phyloP scores from a whole-genome alignment of 2,888 invertebrate species.

The Oscheius sp. region DNA sequence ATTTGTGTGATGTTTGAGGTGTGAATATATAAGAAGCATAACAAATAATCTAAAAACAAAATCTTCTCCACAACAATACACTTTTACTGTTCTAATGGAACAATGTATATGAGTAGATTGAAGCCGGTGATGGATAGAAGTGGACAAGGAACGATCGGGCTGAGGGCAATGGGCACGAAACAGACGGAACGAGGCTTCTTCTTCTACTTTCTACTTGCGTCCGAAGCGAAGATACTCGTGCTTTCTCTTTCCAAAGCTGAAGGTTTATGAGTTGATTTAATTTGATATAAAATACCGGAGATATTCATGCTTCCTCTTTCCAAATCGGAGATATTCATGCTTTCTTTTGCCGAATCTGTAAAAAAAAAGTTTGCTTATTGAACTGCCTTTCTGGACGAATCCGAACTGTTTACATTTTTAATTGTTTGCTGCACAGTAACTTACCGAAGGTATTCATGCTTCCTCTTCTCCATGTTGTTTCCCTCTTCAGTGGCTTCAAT shows the following conservation, averaged over 20 bases:
- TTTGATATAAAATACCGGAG: constrained; percentile 40
- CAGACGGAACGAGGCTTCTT: not conserved
- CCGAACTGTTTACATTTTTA: too few species aligned
- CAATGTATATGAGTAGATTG: not conserved
- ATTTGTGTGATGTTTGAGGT: too few species aligned
- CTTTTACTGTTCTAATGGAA: constrained; percentile 24
- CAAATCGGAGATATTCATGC: constrained; percentile 66
- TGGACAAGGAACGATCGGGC: not conserved
- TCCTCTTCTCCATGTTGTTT: constrained; percentile 60
- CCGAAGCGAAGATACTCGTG: constrained; percentile 69
- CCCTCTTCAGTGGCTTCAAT: constrained; percentile 29
- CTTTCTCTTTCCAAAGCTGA: constrained; percentile 69
- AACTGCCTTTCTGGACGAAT: not conserved
- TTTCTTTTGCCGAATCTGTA: constrained; percentile 62
- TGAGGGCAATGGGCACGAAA: not conserved
- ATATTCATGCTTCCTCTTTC: constrained; percentile 70
- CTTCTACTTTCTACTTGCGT: constrained; percentile 45
- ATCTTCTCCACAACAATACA: constrained; percentile 20
- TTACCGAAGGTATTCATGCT: constrained; percentile 64
- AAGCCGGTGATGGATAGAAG: not conserved
- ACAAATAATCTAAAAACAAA: not conserved
- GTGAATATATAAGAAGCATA: too few species aligned
- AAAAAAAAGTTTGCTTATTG: not conserved
- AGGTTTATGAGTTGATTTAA: not conserved
- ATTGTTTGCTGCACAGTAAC: too few species aligned